These are phyloP conservation scores for Cantharis nigra DNA, from an alignment of 2,888 invertebrate genomes.

Conservation along the genomic window DNA sequence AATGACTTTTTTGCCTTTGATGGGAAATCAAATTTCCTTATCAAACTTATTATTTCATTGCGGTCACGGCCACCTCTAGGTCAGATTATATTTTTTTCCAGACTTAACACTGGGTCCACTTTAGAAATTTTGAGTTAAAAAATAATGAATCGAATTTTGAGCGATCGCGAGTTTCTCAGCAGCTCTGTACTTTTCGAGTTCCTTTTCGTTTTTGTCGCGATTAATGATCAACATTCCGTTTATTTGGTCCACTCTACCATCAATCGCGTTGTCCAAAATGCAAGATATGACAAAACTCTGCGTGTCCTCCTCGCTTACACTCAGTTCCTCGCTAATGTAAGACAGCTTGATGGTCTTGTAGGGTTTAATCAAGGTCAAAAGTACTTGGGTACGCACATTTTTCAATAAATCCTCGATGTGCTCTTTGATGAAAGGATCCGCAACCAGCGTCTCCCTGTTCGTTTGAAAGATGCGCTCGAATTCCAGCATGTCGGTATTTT, in stretches of 20 bases:
- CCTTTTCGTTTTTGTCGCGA: constrained; percentile 64
- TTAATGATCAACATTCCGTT: constrained; percentile 87
- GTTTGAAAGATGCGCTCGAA: constrained; percentile 91
- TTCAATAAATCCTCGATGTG: constrained; percentile 93
- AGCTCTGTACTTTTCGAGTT: constrained; percentile 82
- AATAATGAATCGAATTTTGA: neutral
- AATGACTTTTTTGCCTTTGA: neutral
- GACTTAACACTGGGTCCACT: neutral
- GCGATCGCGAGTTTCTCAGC: constrained; percentile 66
- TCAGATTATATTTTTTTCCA: neutral
- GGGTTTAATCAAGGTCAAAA: constrained; percentile 93
- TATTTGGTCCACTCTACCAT: constrained; percentile 88
- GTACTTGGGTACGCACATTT: constrained; percentile 94
- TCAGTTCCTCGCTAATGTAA: constrained; percentile 91
- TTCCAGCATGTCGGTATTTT: constrained; percentile 95
- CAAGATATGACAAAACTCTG: constrained; percentile 94
- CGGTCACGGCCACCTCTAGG: neutral
- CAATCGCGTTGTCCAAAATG: constrained; percentile 89
- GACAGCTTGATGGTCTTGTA: constrained; percentile 95
- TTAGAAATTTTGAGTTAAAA: neutral
- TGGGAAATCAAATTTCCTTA: neutral
- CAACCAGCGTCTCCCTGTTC: constrained; percentile 69
- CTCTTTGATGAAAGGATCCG: constrained; percentile 96
- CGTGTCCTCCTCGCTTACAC: constrained; percentile 89
- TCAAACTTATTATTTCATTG: neutral